phyloP scores from a whole-genome alignment of 2,888 invertebrate genomes.

The Embidobia sp. region DNA sequence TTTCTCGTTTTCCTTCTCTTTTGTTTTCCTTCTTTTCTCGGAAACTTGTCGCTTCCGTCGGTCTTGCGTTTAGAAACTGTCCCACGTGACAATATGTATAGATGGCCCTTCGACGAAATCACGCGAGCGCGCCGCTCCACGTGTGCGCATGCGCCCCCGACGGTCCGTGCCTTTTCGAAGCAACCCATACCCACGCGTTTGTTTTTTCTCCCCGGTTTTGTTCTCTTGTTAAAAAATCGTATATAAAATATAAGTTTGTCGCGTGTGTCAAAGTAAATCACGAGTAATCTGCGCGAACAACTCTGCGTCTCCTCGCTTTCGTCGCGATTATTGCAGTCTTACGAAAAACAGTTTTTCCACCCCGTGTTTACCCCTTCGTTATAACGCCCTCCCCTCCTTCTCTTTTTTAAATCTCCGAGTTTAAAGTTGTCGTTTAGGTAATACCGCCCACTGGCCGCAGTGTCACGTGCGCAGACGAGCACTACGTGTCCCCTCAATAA shows the following conservation, averaged over 20 bases:
- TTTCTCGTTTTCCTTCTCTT: background rate
- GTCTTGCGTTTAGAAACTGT: constrained; percentile 54
- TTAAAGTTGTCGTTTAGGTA: background rate
- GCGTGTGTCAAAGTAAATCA: constrained; percentile 52
- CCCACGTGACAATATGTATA: constrained; percentile 71
- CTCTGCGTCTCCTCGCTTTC: constrained; percentile 17
- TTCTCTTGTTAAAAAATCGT: constrained; percentile 46
- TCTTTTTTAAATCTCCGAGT: background rate
- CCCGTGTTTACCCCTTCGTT: background rate
- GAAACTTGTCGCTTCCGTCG: too few species aligned
- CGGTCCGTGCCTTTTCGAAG: constrained; percentile 29
- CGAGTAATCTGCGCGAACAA: constrained; percentile 26
- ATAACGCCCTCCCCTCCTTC: background rate
- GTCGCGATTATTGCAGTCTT: constrained; percentile 61
- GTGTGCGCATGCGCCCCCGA: constrained; percentile 48
- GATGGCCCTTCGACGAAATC: constrained; percentile 58
- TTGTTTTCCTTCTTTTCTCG: constrained; percentile 22
- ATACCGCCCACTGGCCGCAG: constrained; percentile 3
- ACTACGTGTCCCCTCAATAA: constrained; percentile 11
- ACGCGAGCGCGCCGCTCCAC: constrained; percentile 51
- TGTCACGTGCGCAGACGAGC: constrained; percentile 49
- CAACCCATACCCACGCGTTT: constrained; percentile 28
- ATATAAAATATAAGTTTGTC: constrained; percentile 62
- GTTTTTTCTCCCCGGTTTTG: background rate
- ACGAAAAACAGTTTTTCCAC: constrained; percentile 27